A percentile compares a stretch with the other conserved stretches of the same genome.
phyloP scores from a whole-genome alignment of 1,140 invertebrate genomes.

The Drosophila sechellia region DNA sequence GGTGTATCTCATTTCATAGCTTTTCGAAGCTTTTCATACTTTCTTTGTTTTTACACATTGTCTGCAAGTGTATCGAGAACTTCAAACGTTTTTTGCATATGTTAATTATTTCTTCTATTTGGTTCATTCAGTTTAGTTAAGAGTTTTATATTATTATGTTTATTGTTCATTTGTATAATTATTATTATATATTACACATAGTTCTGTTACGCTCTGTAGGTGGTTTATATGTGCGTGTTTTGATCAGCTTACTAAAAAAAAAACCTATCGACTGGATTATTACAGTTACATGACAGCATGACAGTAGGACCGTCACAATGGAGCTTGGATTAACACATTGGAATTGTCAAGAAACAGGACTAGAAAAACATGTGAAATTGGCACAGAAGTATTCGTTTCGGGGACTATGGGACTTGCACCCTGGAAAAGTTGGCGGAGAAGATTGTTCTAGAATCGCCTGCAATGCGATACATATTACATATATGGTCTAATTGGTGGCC shows the following conservation, averaged over 20 bases:
- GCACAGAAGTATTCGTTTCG: constrained; percentile 29
- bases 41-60: constrained; percentile 83
- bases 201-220: constrained; percentile 12
- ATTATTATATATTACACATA: constrained; percentile 52
- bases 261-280: background rate
- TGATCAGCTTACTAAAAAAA: constrained; percentile 9
- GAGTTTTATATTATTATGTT: constrained; percentile 34
- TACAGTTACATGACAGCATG: background rate
- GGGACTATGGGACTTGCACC: background rate
- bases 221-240: constrained; percentile 12
- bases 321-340: background rate
- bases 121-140: constrained; percentile 26
- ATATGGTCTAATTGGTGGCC: background rate
- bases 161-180: constrained; percentile 39
- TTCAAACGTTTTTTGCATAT: constrained; percentile 43
- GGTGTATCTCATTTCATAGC: constrained; percentile 10
- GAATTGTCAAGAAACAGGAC: constrained; percentile 18
- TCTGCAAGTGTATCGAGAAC: constrained; percentile 83
- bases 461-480: background rate
- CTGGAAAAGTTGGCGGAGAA: constrained; percentile 1
- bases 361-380: constrained; percentile 34
- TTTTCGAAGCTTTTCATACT: constrained; percentile 51
- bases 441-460: background rate
- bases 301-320: background rate
- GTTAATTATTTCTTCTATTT: constrained; percentile 34